Evolutionary conservation across 2,888 invertebrate genomes (phyloP).

Genomic region (Fabriciana adippe): DNA sequence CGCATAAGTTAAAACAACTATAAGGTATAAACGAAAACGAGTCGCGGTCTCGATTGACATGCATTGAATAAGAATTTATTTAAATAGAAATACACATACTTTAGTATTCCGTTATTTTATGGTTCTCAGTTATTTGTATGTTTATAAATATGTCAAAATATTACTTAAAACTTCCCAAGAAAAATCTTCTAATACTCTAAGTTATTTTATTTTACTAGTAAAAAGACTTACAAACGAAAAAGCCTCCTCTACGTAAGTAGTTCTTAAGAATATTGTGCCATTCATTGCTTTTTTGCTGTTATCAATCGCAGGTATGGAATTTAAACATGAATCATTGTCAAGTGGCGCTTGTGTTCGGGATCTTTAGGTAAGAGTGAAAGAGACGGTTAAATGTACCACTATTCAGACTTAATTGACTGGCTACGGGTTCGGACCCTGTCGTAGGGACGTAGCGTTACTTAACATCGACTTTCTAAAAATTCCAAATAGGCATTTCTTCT

Average conservation of each 20-base stretch:
- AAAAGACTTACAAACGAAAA: conserved; percentile 19
- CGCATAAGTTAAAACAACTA: conserved; percentile 37
- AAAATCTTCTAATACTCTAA: conserved; percentile 7
- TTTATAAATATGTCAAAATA: conserved; percentile 21
- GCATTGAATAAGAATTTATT: conserved; percentile 40
- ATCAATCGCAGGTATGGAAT: conserved; percentile 79
- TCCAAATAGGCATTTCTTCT: conserved; percentile 65
- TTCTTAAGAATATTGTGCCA: conserved; percentile 66
- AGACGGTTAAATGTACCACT: conserved; percentile 71
- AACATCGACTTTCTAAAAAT: conserved; percentile 78
- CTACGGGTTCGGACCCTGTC: conserved; percentile 77
- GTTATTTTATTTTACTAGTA: conserved; percentile 17
- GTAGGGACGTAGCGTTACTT: conserved; percentile 75
- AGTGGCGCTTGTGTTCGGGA: conserved; percentile 76
- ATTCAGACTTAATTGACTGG: conserved; percentile 80
- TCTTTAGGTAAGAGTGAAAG: conserved; percentile 68
- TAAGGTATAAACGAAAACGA: conserved; percentile 38
- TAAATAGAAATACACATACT: conserved; percentile 38
- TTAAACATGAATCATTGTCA: conserved; percentile 78
- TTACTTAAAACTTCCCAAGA: conserved; percentile 12
- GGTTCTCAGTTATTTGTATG: conserved; percentile 24
- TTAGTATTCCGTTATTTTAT: conserved; percentile 36
- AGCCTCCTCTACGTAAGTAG: conserved; percentile 20
- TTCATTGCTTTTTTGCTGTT: conserved; percentile 74
- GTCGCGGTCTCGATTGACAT: conserved; percentile 39